Percentiles rank a stretch among this genome's conserved stretches.
These are phyloP conservation scores for Holocentrus rufus DNA, from an alignment of 2,797 vertebrate genomes.

Conservation along the genomic window DNA sequence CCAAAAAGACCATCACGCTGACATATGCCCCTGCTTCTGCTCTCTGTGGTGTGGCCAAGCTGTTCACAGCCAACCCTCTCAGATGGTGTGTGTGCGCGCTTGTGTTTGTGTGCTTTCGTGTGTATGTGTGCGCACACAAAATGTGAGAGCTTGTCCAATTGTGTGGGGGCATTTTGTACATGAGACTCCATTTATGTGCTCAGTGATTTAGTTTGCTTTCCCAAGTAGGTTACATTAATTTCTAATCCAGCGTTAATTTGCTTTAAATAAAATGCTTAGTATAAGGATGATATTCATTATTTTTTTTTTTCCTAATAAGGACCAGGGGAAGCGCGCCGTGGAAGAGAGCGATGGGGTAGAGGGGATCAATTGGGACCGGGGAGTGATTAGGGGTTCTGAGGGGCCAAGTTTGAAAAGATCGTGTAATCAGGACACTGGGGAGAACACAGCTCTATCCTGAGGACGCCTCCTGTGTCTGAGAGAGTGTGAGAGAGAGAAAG, in stretches of 20 bases:
- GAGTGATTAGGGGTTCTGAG: constrained; percentile 11
- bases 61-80: constrained; percentile 80
- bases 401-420: constrained; percentile 56
- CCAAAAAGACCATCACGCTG: constrained; percentile 82
- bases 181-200: constrained; percentile 70
- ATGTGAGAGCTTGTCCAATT: constrained; percentile 74
- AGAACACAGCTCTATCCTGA: constrained; percentile 44
- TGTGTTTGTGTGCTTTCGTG: constrained; percentile 33
- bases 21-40: constrained; percentile 84
- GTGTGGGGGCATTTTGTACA: constrained; percentile 76
- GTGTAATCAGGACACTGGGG: constrained; percentile 70
- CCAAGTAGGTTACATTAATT: constrained; percentile 61
- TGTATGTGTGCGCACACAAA: constrained; percentile 56
- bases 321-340: constrained; percentile 11
- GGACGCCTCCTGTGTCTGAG: constrained; percentile 38
- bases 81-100: constrained; percentile 73
- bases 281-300: constrained; percentile 37
- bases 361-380: constrained; percentile 57
- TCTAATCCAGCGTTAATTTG: constrained; percentile 53
- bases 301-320: constrained; percentile 50
- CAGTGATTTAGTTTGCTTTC: constrained; percentile 56
- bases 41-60: constrained; percentile 82
- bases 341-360: constrained; percentile 33
- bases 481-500: constrained; percentile 11
- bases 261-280: constrained; percentile 48